Conservation (phyloP, 2,113 vertebrate species). For the Thamnophis sirtalis region DNA sequence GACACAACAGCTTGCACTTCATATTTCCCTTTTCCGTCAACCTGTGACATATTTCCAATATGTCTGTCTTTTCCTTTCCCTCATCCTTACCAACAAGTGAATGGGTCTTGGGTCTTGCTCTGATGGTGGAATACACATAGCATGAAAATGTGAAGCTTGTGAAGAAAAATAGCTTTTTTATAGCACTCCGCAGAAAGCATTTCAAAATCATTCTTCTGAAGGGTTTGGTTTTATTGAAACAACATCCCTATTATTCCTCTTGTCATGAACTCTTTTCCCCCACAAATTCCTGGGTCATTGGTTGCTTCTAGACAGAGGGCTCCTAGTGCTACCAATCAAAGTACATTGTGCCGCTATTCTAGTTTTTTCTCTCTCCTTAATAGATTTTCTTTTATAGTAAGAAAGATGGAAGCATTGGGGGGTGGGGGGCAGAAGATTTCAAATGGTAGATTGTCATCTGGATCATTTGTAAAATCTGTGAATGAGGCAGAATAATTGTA, state of each 20-base stretch:
- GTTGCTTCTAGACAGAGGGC: neutral
- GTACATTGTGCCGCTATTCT: neutral
- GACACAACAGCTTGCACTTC: neutral
- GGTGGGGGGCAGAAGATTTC: neutral
- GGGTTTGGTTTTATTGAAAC: neutral
- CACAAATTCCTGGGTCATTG: neutral
- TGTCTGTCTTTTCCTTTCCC: neutral
- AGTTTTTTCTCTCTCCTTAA: neutral
- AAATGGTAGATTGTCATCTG: neutral
- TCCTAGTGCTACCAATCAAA: neutral
- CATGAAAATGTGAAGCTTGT: neutral
- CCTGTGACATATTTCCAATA: neutral
- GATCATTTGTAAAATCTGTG: neutral
- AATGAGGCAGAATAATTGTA: neutral
- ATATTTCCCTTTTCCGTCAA: neutral
- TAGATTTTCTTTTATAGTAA: neutral
- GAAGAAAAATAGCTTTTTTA: neutral
- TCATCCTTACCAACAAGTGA: neutral
- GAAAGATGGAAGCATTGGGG: neutral
- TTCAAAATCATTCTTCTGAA: neutral
- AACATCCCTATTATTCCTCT: neutral
- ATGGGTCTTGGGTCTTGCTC: neutral
- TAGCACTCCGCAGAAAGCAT: neutral
- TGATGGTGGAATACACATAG: neutral
- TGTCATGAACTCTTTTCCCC: neutral